Evolutionary conservation across 2,113 vertebrate genomes (phyloP).

Genomic region (Abramis brama): DNA sequence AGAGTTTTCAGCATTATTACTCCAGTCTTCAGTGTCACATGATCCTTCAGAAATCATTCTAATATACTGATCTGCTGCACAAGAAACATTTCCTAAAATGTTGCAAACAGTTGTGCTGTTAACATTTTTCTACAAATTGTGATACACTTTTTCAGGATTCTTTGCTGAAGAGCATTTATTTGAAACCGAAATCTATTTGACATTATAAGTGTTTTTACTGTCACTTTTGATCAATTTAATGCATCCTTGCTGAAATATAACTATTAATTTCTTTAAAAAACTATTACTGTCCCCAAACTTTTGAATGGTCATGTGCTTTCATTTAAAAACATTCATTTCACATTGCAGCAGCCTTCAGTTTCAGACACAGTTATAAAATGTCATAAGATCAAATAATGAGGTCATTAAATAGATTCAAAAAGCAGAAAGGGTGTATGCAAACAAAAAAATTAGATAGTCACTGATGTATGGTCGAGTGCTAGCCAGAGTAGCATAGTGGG

Average conservation of each 20-base stretch:
- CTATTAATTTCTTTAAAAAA: background rate
- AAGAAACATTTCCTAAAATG: background rate
- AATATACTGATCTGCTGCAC: background rate
- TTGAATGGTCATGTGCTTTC: background rate
- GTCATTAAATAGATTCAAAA: slow-evolving; percentile 54
- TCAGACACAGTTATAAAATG: background rate
- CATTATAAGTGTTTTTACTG: background rate
- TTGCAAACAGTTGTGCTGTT: background rate
- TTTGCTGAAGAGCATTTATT: background rate
- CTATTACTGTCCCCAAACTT: background rate
- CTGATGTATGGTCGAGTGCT: slow-evolving; percentile 82
- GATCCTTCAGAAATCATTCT: background rate
- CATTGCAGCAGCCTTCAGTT: background rate
- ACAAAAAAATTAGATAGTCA: slow-evolving; percentile 72
- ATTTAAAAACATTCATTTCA: background rate
- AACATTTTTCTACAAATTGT: background rate
- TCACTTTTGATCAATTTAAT: background rate
- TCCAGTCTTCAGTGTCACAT: background rate
- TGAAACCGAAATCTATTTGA: background rate
- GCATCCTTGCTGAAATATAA: background rate
- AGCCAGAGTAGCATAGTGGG: slow-evolving; percentile 83
- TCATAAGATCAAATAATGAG: background rate
- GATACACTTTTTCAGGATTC: background rate
- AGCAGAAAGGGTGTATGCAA: slow-evolving; percentile 63
- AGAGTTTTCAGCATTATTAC: background rate